Evolutionary conservation across 2,797 vertebrate species (phyloP).

Genomic region (Echeneis naucrates): DNA sequence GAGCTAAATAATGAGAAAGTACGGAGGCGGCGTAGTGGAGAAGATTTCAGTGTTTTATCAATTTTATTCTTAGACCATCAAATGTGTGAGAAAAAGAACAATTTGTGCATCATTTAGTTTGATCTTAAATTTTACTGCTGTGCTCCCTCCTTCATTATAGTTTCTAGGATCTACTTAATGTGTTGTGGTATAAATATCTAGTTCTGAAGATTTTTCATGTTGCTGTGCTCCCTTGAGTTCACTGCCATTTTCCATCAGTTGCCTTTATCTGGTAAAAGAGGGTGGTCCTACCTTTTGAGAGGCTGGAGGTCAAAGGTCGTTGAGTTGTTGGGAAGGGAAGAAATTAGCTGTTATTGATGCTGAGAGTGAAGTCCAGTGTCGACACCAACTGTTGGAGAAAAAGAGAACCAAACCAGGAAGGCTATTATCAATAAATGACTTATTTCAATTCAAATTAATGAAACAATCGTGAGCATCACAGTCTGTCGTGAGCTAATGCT

Average conservation of each 20-base stretch:
- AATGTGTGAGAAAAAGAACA: slow-evolving; percentile 14
- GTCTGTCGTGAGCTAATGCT: too few relatives aligned
- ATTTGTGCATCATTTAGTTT: background rate
- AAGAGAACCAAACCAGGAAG: background rate
- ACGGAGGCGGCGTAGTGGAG: slow-evolving; percentile 27
- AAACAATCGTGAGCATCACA: too few relatives aligned
- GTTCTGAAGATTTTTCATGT: background rate
- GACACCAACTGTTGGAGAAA: slow-evolving; percentile 23
- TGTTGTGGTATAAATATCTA: too few relatives aligned
- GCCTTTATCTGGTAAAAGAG: background rate
- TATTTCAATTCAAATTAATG: background rate
- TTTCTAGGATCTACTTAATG: background rate
- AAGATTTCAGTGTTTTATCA: slow-evolving; percentile 41
- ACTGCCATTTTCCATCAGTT: background rate
- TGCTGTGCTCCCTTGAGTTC: background rate
- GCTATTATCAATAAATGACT: background rate
- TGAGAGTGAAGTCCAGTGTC: slow-evolving; percentile 23
- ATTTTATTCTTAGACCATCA: slow-evolving; percentile 29
- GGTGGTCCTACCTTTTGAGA: slow-evolving; percentile 61
- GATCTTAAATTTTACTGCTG: background rate
- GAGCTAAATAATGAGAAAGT: slow-evolving; percentile 64
- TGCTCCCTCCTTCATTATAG: background rate
- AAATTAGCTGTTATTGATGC: slow-evolving; percentile 29
- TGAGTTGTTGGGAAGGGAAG: background rate
- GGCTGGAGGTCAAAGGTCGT: background rate